Base-by-base conservation (phyloP, 2,888 invertebrate genomes). In the Leptinotarsa rubiginosa region DNA sequence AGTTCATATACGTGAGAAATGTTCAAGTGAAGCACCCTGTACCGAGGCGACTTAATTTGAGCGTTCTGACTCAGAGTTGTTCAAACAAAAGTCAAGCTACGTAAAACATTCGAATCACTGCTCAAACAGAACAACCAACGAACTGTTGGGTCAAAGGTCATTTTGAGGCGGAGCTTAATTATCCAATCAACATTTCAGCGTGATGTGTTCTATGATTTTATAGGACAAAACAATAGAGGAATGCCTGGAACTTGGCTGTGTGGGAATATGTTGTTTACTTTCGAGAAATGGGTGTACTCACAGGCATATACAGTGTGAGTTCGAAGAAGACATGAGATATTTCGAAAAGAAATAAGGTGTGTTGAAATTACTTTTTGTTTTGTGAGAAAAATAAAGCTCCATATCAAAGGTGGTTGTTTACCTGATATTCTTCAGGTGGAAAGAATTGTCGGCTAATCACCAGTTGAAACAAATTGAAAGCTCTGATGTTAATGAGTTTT, bases 121-220 rank as follows among this genome's bases (percentile, higher is more conserved):
- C 56, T 69, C 56, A 67, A 12, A 16, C 22, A 12, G 67, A 41
- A 16, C 67, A 56, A 69, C 76, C 74, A 74, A 76, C 79, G 77
- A 76, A 79, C 78, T 75, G 71, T 64, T 62, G 69, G 81, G 81
- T 81, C 78, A 81, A 79, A 81, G 82, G 78, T 81, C 81, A 73
- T 49, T 47, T 65, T 70, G 72, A 79, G 82, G 82, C 82, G 82
- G 81, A 73, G 78, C 77, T 50, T 64, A 76, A 79, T 79, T 80
- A 81, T 80, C 81, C 81, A 81, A 81, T 81, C 74, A 79, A 80
- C 77, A 72, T 67, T 74, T 75, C 72, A 70, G 66, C 67, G 67
- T 67, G 74, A 70, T 69, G 71, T 79, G 75, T 75, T 78, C 76
- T 78, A 79, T 75, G 75, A 77, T 79, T 78, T 79, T 79, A 78